Evolutionary conservation across 92 coral and sea anemone species (phyloP), one percentile per base, ranked within the genome.

Genomic region (Siderastrea siderea): DNA sequence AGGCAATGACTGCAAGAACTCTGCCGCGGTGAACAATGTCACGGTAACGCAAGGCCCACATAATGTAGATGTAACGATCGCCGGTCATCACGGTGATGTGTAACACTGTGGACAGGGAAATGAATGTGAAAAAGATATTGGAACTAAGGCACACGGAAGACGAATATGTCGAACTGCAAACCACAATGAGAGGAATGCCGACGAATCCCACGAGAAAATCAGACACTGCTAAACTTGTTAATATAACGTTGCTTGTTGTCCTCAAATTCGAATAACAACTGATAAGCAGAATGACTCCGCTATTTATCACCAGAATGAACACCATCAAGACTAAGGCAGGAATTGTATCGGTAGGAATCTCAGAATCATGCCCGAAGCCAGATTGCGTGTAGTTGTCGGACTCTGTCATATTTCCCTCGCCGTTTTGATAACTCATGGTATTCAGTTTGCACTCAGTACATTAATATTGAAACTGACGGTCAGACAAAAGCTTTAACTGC

Each of bases 61-160:
- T 64, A 8, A 85, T 85, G 74, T 85, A 85, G 7, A 85, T 51
- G 54, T 77, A 85, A 67, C 89, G 89, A 85, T 85, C 89, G 43
- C 89, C 66, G 14, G 89, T 85, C 55, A 85, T 76, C 16, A 77
- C 48, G 38, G 83, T 76, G 83, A 85, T 77, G 68, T 85, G 82
- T 6, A 68, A 43, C 14, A 77, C 89, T 13, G 89, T 85, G 1
- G 89, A 60, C 46, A 66, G 12, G 60, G 89, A 78, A 12, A 85
- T 85, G 53, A 85, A 76, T 16, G 17, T 77, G 68, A 77, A 67
- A 78, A 77, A 85, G 51, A 58, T 57, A 38, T 2, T 52, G 16
- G 84, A 66, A 10, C 83, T 69, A 1, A 58, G 5, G 52, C 89
- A 85, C 46, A 85, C 51, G n/a, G 76, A 49, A 52, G 57, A 2